A percentile compares a stretch with the other conserved stretches of the same genome.
Evolutionary conservation across 2,113 vertebrate species (phyloP).

Genomic region (Cavia aperea): DNA sequence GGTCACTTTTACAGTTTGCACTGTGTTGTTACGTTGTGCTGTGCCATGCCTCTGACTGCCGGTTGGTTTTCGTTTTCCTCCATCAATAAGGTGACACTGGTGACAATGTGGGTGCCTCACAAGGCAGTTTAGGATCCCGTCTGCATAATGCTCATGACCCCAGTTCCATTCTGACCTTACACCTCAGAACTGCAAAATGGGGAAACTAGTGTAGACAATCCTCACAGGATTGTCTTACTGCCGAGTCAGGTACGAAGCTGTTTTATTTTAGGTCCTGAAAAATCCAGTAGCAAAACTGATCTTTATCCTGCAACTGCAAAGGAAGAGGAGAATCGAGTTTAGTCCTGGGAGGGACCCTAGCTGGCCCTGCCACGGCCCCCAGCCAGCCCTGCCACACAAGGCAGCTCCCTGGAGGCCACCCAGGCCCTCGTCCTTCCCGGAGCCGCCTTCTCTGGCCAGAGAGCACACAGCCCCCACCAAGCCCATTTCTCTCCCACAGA

Average conservation of each 20-base stretch:
- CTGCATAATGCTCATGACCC: not conserved
- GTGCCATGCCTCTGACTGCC: not conserved
- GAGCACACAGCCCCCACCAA: not conserved
- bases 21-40: not conserved
- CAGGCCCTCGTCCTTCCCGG: too few species aligned
- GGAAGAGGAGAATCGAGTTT: not conserved
- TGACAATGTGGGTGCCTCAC: not conserved
- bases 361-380: too few species aligned
- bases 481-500: not conserved
- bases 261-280: not conserved
- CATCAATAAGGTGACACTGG: not conserved
- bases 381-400: too few species aligned
- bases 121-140: not conserved
- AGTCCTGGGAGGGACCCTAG: not conserved
- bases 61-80: not conserved
- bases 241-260: not conserved
- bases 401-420: too few species aligned
- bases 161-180: not conserved
- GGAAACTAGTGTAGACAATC: not conserved
- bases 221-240: not conserved
- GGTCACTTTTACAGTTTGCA: not conserved
- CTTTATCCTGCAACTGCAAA: not conserved
- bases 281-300: not conserved
- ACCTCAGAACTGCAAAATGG: not conserved
- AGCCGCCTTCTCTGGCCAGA: too few species aligned